Evolutionary conservation across 2,888 invertebrate species (phyloP).

Genomic region (Troides aeacus): DNA sequence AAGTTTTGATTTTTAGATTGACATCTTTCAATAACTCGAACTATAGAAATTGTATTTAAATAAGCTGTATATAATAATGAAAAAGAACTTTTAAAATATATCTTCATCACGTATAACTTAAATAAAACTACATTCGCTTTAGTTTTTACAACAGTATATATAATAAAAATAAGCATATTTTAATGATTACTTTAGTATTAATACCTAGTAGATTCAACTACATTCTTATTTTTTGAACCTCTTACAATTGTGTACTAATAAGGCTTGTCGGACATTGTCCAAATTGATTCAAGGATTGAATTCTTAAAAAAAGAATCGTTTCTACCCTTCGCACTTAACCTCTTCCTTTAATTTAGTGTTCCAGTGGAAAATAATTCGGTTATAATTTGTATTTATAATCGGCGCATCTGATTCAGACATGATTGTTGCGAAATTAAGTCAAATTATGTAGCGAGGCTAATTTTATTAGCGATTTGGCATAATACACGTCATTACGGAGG

Average conservation of each 20-base stretch:
- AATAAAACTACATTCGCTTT: too few species aligned
- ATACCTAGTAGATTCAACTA: too few species aligned
- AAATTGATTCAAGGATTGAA: neutral
- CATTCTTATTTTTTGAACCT: too few species aligned
- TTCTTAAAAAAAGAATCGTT: neutral
- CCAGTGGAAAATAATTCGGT: conserved; percentile 47
- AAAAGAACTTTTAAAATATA: too few species aligned
- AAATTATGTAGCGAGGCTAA: conserved; percentile 69
- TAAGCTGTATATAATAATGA: too few species aligned
- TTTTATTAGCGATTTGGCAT: conserved; percentile 75
- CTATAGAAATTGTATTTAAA: too few species aligned
- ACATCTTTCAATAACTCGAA: too few species aligned
- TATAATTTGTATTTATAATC: conserved; percentile 53
- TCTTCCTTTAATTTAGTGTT: conserved; percentile 16
- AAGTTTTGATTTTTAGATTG: too few species aligned
- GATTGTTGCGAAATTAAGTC: conserved; percentile 71
- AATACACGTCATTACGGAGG: conserved; percentile 71
- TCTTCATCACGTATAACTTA: too few species aligned
- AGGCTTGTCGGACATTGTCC: neutral
- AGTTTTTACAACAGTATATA: too few species aligned
- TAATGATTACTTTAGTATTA: too few species aligned
- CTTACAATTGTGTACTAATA: neutral
- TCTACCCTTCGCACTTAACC: conserved; percentile 31
- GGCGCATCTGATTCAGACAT: conserved; percentile 62
- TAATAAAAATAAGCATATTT: too few species aligned